Base-by-base conservation (phyloP, 2,113 vertebrate species). In the Hippotragus niger region DNA sequence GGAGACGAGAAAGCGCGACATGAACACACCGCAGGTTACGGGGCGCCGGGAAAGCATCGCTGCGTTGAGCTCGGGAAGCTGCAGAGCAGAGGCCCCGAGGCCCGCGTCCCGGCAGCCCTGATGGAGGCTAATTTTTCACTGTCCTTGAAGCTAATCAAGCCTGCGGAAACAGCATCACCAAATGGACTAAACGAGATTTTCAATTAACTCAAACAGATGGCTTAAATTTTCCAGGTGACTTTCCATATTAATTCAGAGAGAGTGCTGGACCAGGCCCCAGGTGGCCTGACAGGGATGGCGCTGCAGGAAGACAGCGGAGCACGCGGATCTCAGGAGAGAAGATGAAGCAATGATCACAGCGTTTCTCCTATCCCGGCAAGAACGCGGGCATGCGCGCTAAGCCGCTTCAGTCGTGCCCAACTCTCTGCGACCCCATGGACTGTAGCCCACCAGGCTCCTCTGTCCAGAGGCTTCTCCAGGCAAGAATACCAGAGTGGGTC, bases 181-280 rank as follows among this genome's bases (percentile, higher is more conserved):
- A 97, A 98, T 84, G 95, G 93, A 95, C 97, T 96, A 88, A 62
- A 95, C 0, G 93, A 96, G 97, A 93, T 96, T 97, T 97, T 86
- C 98, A 97, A 97, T 98, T 97, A 98, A 93, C 91, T 94, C 55
- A 60, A 95, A 94, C 97, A 97, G 97, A 97, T 97, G 97, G 98
- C 93, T 89, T 89, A 80, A 50, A 97, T 97, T 95, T 97, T 98
- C 97, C 97, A 97, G 97, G 97, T 98, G 98, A 96, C 96, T 95
- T 88, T 97, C 91, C 83, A 31, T 55, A 93, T 93, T 96, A 96
- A 98, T 81, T 83, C 89, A 23, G 86, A 0, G 74, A 67, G 83
- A 55, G 27, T 81, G 93, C 87, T 90, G 89, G 89, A 84, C 55
- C 31, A 9, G 95, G 91, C 94, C 94, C 67, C 67, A 2, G 94